Evolutionary conservation across 1,140 invertebrate species (phyloP).

Genomic region (Drosophila tristis): DNA sequence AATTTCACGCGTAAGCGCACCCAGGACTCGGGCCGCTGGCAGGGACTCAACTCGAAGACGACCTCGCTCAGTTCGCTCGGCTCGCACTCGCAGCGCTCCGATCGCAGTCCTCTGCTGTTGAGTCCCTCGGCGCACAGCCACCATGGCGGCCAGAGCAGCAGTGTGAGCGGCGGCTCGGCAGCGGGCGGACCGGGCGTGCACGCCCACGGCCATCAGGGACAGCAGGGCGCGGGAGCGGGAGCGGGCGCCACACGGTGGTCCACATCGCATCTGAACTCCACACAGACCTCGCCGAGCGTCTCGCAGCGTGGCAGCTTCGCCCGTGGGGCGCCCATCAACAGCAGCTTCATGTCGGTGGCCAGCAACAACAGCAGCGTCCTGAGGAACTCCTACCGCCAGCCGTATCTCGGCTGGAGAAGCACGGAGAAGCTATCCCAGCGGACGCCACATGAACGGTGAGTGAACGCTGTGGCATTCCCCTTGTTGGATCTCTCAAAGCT

Average conservation of each 20-base stretch:
- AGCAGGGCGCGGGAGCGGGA: slow-evolving; percentile 60
- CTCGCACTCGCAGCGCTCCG: slow-evolving; percentile 82
- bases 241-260: slow-evolving; percentile 90
- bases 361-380: slow-evolving; percentile 67
- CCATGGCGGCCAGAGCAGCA: slow-evolving; percentile 75
- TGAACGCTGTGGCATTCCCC: background rate
- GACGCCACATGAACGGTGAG: slow-evolving; percentile 92
- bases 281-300: slow-evolving; percentile 86
- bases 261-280: slow-evolving; percentile 92
- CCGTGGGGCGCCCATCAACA: slow-evolving; percentile 78
- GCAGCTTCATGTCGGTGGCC: slow-evolving; percentile 82
- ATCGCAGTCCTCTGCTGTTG: slow-evolving; percentile 80
- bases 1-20: slow-evolving; percentile 86
- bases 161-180: slow-evolving; percentile 9
- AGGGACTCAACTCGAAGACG: slow-evolving; percentile 90
- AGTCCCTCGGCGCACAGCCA: slow-evolving; percentile 84
- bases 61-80: slow-evolving; percentile 90
- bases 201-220: slow-evolving; percentile 9
- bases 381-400: slow-evolving; percentile 88
- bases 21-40: slow-evolving; percentile 89
- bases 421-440: slow-evolving; percentile 90
- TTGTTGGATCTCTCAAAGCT: background rate
- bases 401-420: slow-evolving; percentile 95
- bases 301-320: slow-evolving; percentile 83
- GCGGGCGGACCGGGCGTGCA: background rate